Evolutionary conservation across 1,140 invertebrate species (phyloP).

Genomic region (Micrasema longulum): DNA sequence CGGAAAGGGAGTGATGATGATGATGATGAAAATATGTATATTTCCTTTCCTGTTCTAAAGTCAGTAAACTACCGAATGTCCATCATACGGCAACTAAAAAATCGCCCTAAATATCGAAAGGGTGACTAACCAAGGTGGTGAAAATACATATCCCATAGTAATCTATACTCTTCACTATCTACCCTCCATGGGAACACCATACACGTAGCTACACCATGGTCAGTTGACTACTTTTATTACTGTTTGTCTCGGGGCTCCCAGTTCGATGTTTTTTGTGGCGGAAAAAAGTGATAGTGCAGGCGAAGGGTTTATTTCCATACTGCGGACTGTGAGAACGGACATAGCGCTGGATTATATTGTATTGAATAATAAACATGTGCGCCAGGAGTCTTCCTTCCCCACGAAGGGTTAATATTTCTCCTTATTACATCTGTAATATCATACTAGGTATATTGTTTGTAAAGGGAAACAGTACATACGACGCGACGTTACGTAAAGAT

Average conservation of each 20-base stretch:
- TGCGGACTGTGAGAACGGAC: conserved; percentile 33
- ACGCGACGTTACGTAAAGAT: too few relatives aligned
- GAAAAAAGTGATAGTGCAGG: conserved; percentile 46
- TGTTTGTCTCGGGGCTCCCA: conserved; percentile 4
- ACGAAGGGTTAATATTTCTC: too few relatives aligned
- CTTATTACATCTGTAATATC: too few relatives aligned
- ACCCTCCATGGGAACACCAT: conserved; percentile 47
- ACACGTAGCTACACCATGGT: too few relatives aligned
- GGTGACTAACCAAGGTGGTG: neutral
- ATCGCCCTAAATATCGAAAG: conserved; percentile 30
- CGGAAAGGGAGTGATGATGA: too few relatives aligned
- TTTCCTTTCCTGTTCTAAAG: conserved; percentile 22
- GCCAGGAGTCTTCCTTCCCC: too few relatives aligned
- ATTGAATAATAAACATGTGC: too few relatives aligned
- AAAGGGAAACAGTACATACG: too few relatives aligned
- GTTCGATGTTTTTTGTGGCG: conserved; percentile 47
- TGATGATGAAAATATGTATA: too few relatives aligned
- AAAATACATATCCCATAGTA: too few relatives aligned
- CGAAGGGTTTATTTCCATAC: conserved; percentile 51
- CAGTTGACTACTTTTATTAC: conserved; percentile 20
- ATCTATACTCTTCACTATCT: neutral
- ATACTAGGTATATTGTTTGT: too few relatives aligned
- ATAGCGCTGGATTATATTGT: too few relatives aligned
- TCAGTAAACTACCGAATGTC: conserved; percentile 3
- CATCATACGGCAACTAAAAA: conserved; percentile 2